Conservation (phyloP, 1,140 invertebrate genomes). For the Caenorhabditis inopinata region DNA sequence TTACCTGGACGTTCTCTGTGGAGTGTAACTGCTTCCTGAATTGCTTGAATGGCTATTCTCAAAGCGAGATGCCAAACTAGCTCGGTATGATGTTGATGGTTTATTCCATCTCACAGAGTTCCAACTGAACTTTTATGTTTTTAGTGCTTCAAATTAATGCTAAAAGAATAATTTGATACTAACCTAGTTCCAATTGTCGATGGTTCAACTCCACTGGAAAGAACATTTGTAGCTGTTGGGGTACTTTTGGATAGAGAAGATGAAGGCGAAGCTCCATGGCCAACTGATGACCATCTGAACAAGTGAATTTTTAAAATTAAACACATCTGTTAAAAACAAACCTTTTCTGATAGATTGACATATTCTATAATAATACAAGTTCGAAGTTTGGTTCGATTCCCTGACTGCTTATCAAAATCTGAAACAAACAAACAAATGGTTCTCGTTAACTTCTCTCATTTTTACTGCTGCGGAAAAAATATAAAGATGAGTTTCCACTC, state of each 20-base stretch:
- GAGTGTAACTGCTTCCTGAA: background rate
- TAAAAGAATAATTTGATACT: background rate
- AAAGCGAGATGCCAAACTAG: constrained; percentile 39
- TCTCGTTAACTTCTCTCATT: background rate
- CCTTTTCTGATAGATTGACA: constrained; percentile 31
- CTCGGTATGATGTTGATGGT: constrained; percentile 35
- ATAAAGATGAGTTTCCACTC: too few species aligned
- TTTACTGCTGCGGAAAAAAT: background rate
- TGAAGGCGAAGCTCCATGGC: background rate
- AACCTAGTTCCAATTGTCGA: constrained; percentile 42
- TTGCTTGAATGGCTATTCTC: constrained; percentile 9
- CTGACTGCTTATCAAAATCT: constrained; percentile 25
- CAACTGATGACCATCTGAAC: constrained; percentile 29
- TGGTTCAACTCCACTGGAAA: constrained; percentile 35
- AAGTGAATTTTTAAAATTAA: background rate
- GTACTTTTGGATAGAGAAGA: constrained; percentile 16
- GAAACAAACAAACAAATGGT: background rate
- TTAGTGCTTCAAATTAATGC: background rate
- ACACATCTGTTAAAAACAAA: background rate
- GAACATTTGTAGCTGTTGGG: background rate
- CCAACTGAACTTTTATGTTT: constrained; percentile 33
- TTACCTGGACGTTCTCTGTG: constrained; percentile 17
- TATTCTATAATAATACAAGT: constrained; percentile 4
- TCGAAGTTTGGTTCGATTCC: background rate
- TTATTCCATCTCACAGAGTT: constrained; percentile 46